phyloP scores from a whole-genome alignment of 2,888 invertebrate species.

The Microctonus aethiopoides region DNA sequence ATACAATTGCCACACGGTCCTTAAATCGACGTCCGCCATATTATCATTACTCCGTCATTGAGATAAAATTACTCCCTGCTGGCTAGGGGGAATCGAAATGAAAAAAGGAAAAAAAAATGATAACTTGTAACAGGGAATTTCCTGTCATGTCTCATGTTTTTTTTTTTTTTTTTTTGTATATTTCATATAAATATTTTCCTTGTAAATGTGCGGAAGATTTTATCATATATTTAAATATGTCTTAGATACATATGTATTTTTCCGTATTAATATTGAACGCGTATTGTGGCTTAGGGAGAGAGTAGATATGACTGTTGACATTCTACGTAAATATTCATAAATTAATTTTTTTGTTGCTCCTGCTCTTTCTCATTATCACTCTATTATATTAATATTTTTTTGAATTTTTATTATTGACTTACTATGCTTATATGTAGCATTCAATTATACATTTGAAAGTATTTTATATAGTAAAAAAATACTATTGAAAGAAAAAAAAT shows the following conservation, averaged over 20 bases:
- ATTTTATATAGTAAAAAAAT: slow-evolving; percentile 39
- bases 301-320: slow-evolving; percentile 43
- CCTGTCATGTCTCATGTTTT: neutral
- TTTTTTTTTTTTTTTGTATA: neutral
- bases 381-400: neutral
- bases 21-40: slow-evolving; percentile 3
- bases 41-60: slow-evolving; percentile 19
- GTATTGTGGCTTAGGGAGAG: slow-evolving; percentile 42
- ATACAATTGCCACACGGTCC: slow-evolving; percentile 5
- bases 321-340: slow-evolving; percentile 17
- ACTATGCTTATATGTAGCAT: slow-evolving; percentile 18
- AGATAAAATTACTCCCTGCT: slow-evolving; percentile 15
- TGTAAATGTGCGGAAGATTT: neutral
- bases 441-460: slow-evolving; percentile 41
- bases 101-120: neutral
- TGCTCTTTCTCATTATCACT: slow-evolving; percentile 14
- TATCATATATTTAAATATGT: neutral
- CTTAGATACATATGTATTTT: neutral
- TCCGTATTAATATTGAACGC: neutral
- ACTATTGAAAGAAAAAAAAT: slow-evolving; percentile 8
- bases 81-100: neutral
- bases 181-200: neutral
- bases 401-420: slow-evolving; percentile 16
- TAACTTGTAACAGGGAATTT: neutral
- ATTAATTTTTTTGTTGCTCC: neutral